Evolutionary conservation across 37 sponge, comb jelly and placozoan genomes (phyloP), one percentile per base, ranked within the genome.

Genomic region (Tethya wilhelma): DNA sequence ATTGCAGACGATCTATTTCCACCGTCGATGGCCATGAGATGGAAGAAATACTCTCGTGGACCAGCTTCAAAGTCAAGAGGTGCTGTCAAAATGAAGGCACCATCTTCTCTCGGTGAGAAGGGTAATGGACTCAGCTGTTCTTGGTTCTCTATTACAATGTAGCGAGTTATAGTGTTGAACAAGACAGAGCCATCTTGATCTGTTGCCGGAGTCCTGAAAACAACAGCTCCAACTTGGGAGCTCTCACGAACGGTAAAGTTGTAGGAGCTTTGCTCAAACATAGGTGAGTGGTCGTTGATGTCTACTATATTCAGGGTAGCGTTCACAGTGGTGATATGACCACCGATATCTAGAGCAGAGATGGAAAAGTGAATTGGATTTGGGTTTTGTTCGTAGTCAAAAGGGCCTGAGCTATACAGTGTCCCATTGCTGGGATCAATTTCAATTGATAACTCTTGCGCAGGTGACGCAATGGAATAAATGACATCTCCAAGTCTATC

Each of bases 271-370:
- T 81, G 38, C 28, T 56, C 29, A 64, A 93, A 93, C 0, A 44
- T 30, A 29, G 93, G 93, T 40, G 5, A 6, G 36, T 81, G 30
- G 42, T 88, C 88, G 31, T 88, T 81, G 5, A 88, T 41, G 69
- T 88, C 77, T 25, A 87, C 45, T 2, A 87, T 29, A 6, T 80
- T 22, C 22, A 86, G 39, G 17, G 49, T 46, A 31, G 42, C 71
- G 25, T 33, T 46, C 7, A 43, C 88, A 6, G 29, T 8, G 17
- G 73, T 25, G 20, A 31, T 14, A 56, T 79, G 58, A 19, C 79
- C 71, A 6, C 34, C 62, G 25, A 12, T 26, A 60, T 86, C 86
- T 29, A 1, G 59, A 55, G 79, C 86, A 29, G 32, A 1, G 2
- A 86, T 31, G 6, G 56, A 45, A 38, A 86, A 71, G 17, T 64